phyloP scores from a whole-genome alignment of 2,888 invertebrate genomes.

The Xestia xanthographa region DNA sequence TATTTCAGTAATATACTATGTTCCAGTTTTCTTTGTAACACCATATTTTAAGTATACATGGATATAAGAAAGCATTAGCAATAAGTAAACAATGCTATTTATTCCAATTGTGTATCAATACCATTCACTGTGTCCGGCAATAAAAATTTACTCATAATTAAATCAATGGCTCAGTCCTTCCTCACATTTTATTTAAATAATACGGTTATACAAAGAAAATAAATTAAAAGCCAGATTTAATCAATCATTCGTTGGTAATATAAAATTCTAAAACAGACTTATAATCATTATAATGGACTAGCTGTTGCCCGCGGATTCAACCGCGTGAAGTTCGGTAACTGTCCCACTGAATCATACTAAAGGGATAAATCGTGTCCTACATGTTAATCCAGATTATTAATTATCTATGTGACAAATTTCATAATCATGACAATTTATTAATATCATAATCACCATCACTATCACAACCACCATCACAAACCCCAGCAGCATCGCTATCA shows the following conservation, averaged over 20 bases:
- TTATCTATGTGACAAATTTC: too few relatives aligned
- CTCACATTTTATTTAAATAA: constrained; percentile 89
- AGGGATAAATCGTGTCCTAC: too few relatives aligned
- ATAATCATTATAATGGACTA: constrained; percentile 85
- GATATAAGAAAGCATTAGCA: constrained; percentile 81
- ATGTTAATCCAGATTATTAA: too few relatives aligned
- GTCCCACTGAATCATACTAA: too few relatives aligned
- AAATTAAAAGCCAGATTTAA: constrained; percentile 90
- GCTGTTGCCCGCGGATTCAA: too few relatives aligned
- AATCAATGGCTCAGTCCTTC: constrained; percentile 89
- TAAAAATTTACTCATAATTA: constrained; percentile 83
- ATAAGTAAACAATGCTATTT: constrained; percentile 83
- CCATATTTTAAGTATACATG: constrained; percentile 88
- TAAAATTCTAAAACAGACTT: constrained; percentile 90
- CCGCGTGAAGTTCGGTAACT: too few relatives aligned
- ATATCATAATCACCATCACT: too few relatives aligned
- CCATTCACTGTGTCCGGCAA: constrained; percentile 74
- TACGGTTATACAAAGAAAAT: constrained; percentile 90
- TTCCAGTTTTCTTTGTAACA: constrained; percentile 90
- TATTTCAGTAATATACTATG: constrained; percentile 89
- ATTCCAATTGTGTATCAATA: constrained; percentile 73
- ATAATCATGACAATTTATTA: too few relatives aligned
- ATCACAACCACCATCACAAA: too few relatives aligned
- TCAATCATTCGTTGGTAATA: constrained; percentile 90
- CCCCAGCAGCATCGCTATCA: too few relatives aligned